phyloP scores from a whole-genome alignment of 2,888 invertebrate species.

The Papilio elwesi region DNA sequence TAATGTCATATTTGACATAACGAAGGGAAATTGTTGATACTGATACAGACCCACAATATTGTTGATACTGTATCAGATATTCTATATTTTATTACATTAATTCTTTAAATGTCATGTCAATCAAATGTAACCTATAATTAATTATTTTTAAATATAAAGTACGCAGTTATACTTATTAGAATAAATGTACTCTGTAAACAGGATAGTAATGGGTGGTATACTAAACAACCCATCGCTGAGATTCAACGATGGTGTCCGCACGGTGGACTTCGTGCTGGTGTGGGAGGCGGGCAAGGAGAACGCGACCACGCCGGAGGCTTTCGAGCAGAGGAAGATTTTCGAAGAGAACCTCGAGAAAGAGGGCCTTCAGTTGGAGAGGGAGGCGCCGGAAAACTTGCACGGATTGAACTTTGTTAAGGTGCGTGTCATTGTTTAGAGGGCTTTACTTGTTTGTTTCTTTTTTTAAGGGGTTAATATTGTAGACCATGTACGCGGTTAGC shows the following conservation, averaged over 20 bases:
- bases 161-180: neutral
- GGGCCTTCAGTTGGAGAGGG: conserved; percentile 90
- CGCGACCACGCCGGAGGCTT: conserved; percentile 71
- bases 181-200: conserved; percentile 46
- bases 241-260: conserved; percentile 88
- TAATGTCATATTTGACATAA: no score
- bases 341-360: conserved; percentile 89
- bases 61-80: no score
- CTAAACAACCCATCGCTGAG: conserved; percentile 83
- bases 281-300: conserved; percentile 87
- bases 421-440: neutral
- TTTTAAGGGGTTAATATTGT: no score
- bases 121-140: neutral
- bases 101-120: no score
- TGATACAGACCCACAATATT: no score
- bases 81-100: no score
- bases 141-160: neutral
- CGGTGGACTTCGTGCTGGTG: conserved; percentile 91
- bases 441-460: no score
- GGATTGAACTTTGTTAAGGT: conserved; percentile 92
- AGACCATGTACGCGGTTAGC: no score
- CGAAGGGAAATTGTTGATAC: no score
- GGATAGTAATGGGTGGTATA: conserved; percentile 74
- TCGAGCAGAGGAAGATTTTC: conserved; percentile 85
- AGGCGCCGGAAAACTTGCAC: conserved; percentile 84